These are phyloP conservation scores for Holacanthella duospinosa DNA, from an alignment of 2,888 invertebrate genomes.

Conservation along the genomic window DNA sequence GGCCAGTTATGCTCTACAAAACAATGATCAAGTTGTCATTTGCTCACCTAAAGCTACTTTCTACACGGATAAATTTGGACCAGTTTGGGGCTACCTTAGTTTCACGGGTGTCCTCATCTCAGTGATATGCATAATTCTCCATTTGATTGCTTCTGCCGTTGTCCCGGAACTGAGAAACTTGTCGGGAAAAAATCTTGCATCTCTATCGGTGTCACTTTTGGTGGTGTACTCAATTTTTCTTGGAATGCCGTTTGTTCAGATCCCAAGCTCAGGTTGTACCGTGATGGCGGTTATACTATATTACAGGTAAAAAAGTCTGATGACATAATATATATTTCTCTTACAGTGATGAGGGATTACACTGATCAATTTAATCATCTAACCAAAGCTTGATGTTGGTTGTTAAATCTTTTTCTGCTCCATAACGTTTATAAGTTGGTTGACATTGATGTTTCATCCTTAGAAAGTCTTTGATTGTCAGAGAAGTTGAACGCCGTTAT, in stretches of 20 bases:
- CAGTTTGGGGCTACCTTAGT: slow-evolving; percentile 43
- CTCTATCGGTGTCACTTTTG: slow-evolving; percentile 45
- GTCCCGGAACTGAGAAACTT: slow-evolving; percentile 46
- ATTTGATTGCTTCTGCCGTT: slow-evolving; percentile 44
- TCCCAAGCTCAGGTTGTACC: slow-evolving; percentile 40
- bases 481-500: too few species aligned
- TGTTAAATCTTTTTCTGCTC: too few species aligned
- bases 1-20: slow-evolving; percentile 39
- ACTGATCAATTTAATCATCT: too few species aligned
- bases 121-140: slow-evolving; percentile 43
- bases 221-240: slow-evolving; percentile 46
- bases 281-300: slow-evolving; percentile 44
- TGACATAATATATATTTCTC: too few species aligned
- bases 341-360: too few species aligned
- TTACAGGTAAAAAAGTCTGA: slow-evolving; percentile 39
- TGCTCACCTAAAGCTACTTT: slow-evolving; percentile 39
- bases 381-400: too few species aligned
- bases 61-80: slow-evolving; percentile 40
- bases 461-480: too few species aligned
- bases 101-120: slow-evolving; percentile 45
- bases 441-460: too few species aligned
- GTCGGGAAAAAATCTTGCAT: slow-evolving; percentile 48
- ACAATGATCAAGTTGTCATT: slow-evolving; percentile 40
- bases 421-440: too few species aligned
- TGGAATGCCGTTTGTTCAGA: slow-evolving; percentile 41